Conservation (phyloP, 2,888 invertebrate genomes). For the Oithona nana region DNA sequence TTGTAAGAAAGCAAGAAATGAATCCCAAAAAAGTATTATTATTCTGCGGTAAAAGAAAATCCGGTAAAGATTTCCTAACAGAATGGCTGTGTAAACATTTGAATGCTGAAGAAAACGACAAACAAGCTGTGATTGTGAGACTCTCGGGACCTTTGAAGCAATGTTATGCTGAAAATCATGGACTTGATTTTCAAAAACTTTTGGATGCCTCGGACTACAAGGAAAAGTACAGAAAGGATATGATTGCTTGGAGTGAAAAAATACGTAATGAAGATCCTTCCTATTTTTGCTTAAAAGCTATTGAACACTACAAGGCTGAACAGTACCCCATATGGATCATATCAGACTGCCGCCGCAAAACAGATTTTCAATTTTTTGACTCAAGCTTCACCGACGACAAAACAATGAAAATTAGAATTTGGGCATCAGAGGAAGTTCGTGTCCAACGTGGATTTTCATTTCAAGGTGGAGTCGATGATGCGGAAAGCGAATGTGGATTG, state of each 20-base stretch:
- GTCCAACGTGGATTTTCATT: neutral
- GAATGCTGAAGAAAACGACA: neutral
- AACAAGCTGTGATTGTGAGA: neutral
- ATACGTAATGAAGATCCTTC: neutral
- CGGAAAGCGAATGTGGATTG: conserved; percentile 11
- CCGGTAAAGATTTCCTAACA: conserved; percentile 8
- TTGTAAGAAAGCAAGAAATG: too few relatives aligned
- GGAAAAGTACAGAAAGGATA: neutral
- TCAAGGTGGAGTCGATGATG: conserved; percentile 6
- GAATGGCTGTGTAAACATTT: neutral
- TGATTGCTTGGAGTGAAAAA: conserved; percentile 3
- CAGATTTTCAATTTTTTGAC: conserved; percentile 8
- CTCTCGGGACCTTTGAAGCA: conserved; percentile 2
- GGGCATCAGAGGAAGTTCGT: neutral
- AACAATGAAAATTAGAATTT: neutral
- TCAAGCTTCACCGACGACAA: neutral
- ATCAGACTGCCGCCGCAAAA: neutral
- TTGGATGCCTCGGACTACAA: conserved; percentile 5
- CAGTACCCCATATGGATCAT: conserved; percentile 3
- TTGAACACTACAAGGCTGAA: neutral
- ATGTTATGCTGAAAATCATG: neutral
- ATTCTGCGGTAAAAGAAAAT: conserved; percentile 8
- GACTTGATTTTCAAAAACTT: neutral
- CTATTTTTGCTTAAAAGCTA: neutral
- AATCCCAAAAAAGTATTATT: neutral